Conservation (phyloP, 2,113 vertebrate genomes). For the Natator depressus region DNA sequence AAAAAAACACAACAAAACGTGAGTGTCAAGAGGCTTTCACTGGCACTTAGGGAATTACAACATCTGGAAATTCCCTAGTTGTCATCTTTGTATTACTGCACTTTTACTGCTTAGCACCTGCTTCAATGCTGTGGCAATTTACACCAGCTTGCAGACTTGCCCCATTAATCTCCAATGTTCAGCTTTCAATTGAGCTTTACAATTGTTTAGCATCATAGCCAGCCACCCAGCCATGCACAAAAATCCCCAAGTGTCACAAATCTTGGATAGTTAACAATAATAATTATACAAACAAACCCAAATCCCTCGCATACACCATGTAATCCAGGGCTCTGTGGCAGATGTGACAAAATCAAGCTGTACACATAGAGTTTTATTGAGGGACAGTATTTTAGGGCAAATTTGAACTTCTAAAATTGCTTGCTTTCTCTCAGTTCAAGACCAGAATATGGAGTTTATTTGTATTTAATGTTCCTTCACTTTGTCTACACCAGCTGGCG, state of each 20-base stretch:
- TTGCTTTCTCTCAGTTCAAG: not conserved
- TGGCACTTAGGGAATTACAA: not conserved
- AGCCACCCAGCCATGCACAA: not conserved
- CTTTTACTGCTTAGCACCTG: not conserved
- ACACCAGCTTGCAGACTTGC: not conserved
- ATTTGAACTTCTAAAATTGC: not conserved
- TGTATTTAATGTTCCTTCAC: not conserved
- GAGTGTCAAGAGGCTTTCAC: not conserved
- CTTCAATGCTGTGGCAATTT: not conserved
- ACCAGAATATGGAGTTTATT: not conserved
- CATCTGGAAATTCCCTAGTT: not conserved
- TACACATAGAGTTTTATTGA: not conserved
- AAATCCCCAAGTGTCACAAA: not conserved
- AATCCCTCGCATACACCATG: not conserved
- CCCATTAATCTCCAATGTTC: not conserved
- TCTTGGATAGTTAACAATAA: not conserved
- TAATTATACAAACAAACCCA: rapidly evolving
- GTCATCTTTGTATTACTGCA: not conserved
- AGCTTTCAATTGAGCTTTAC: not conserved
- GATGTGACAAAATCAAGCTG: not conserved
- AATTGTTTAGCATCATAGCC: not conserved
- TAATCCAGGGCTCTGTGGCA: not conserved
- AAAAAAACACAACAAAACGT: no score
- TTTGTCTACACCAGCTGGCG: not conserved
- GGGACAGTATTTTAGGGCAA: not conserved